A percentile compares a stretch with the other conserved stretches of the same genome.
These are phyloP conservation scores for Morbakka virulenta DNA, from an alignment of 30 jellyfish, hydroid and myxozoan genomes.

Conservation along the genomic window DNA sequence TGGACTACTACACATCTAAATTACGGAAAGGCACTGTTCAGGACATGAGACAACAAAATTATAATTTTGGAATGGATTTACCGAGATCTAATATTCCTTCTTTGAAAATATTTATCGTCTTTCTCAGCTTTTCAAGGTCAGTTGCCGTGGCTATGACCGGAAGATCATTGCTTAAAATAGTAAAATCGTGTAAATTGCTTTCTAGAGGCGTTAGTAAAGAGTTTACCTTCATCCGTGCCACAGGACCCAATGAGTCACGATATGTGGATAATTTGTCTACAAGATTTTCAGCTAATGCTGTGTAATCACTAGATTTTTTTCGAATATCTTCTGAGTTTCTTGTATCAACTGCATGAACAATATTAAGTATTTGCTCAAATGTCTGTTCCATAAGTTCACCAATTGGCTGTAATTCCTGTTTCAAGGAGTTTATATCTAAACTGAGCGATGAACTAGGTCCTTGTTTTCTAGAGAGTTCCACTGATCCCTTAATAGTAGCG, in stretches of 20 bases:
- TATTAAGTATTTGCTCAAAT: constrained; percentile 38
- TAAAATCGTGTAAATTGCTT: constrained; percentile 60
- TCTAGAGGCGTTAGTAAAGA: constrained; percentile 56
- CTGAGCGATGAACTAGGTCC: no score
- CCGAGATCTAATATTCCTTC: no score
- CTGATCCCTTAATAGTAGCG: not conserved
- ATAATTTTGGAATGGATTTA: no score
- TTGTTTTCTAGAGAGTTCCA: constrained; percentile 50
- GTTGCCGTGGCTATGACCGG: constrained; percentile 69
- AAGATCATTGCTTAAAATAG: constrained; percentile 18
- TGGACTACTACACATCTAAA: no score
- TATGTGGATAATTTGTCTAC: constrained; percentile 68
- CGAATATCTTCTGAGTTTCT: constrained; percentile 66
- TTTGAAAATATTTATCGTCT: constrained; percentile 19
- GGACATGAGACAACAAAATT: no score
- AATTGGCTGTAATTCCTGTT: constrained; percentile 59
- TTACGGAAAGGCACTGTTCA: no score
- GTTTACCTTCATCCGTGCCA: constrained; percentile 75
- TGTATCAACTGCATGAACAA: constrained; percentile 52
- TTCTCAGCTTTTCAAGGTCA: constrained; percentile 67
- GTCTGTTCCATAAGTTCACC: constrained; percentile 54
- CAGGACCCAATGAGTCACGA: constrained; percentile 93
- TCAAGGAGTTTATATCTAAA: constrained; percentile 18
- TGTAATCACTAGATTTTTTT: constrained; percentile 39
- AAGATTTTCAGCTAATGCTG: constrained; percentile 10